Evolutionary conservation across 2,888 invertebrate species (phyloP).

Genomic region (Tetramorium bicarinatum): DNA sequence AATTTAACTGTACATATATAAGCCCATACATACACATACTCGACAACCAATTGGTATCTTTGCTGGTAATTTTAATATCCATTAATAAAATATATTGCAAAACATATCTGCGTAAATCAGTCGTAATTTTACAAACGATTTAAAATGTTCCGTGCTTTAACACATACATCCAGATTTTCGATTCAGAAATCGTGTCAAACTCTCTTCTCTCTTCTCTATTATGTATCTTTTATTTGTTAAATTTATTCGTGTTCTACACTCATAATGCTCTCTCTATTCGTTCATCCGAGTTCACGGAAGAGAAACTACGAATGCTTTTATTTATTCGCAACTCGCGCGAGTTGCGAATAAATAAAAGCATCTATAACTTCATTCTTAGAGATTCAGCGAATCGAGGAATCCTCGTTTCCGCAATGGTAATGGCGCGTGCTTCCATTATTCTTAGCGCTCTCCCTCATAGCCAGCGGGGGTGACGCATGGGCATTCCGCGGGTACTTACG

Average conservation of each 20-base stretch:
- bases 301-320: not conserved
- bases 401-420: constrained; percentile 50
- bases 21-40: not conserved
- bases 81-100: not conserved
- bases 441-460: constrained; percentile 44
- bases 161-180: too few species aligned
- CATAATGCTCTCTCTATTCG: not conserved
- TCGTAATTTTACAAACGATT: not conserved
- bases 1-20: not conserved
- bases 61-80: not conserved
- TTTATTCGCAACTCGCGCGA: constrained; percentile 7
- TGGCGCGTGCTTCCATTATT: constrained; percentile 53
- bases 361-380: constrained; percentile 29
- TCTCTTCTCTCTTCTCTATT: not conserved
- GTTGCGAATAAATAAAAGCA: constrained; percentile 39
- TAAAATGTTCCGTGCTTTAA: not conserved
- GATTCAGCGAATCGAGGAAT: constrained; percentile 37
- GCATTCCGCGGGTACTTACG: constrained; percentile 42
- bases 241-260: not conserved
- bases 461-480: constrained; percentile 29
- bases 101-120: not conserved
- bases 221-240: not conserved
- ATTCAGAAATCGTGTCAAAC: not conserved
- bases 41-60: not conserved
- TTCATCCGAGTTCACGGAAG: not conserved